phyloP scores from a whole-genome alignment of 2,888 invertebrate species.

The Drosophila borealis region DNA sequence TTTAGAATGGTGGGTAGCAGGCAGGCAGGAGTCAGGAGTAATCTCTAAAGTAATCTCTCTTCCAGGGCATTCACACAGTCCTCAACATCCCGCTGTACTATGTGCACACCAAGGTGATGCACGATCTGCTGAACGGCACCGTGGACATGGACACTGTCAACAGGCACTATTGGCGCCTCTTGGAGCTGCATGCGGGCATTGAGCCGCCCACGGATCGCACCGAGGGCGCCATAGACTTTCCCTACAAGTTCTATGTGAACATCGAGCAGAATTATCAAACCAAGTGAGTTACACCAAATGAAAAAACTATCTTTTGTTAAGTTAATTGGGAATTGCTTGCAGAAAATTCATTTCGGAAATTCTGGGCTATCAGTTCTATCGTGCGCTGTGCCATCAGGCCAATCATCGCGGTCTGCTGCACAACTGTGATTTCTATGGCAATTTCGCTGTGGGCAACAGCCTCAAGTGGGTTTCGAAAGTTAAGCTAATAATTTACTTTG shows the following conservation, averaged over 20 bases:
- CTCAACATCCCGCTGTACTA: constrained; percentile 90
- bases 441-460: constrained; percentile 90
- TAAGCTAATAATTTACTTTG: constrained; percentile 44
- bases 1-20: constrained; percentile 78
- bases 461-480: constrained; percentile 83
- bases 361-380: constrained; percentile 92
- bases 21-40: too few species aligned
- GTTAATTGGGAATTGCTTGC: constrained; percentile 57
- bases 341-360: constrained; percentile 92
- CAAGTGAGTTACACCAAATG: constrained; percentile 60
- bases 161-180: constrained; percentile 88
- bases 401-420: constrained; percentile 91
- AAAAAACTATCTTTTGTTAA: too few species aligned
- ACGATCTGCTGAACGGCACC: constrained; percentile 88
- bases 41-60: background rate
- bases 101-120: constrained; percentile 89
- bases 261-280: constrained; percentile 83
- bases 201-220: constrained; percentile 88
- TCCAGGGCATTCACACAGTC: constrained; percentile 89
- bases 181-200: constrained; percentile 88
- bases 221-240: constrained; percentile 90
- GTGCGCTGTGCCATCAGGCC: constrained; percentile 90
- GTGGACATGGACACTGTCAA: constrained; percentile 87
- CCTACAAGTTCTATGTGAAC: constrained; percentile 89
- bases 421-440: constrained; percentile 93